A percentile compares a stretch with the other conserved stretches of the same genome.
Conservation (phyloP, 1,140 invertebrate species). For the Zaprionus inermis region DNA sequence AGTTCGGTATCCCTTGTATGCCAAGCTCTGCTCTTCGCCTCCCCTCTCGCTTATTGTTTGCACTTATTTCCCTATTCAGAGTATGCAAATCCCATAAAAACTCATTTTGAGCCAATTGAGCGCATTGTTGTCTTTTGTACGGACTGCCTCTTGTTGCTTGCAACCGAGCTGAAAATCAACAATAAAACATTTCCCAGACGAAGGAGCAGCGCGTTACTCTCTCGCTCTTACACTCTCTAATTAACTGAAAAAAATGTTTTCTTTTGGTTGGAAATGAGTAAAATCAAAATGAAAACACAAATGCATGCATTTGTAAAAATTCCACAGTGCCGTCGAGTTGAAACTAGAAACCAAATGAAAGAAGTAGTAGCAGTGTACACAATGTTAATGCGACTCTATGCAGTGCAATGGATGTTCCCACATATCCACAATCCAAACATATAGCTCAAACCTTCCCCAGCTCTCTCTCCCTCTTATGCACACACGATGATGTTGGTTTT, state of each 20-base stretch:
- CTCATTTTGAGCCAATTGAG: constrained; percentile 79
- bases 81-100: constrained; percentile 81
- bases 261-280: constrained; percentile 38
- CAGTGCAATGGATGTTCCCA: constrained; percentile 32
- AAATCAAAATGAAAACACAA: constrained; percentile 35
- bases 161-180: constrained; percentile 55
- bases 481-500: constrained; percentile 68
- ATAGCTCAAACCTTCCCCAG: background rate
- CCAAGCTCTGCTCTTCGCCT: background rate
- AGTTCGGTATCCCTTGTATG: background rate
- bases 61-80: constrained; percentile 70
- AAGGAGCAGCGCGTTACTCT: constrained; percentile 3
- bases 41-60: constrained; percentile 48
- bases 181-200: constrained; percentile 39
- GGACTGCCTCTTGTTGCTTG: constrained; percentile 35
- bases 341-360: constrained; percentile 42
- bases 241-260: constrained; percentile 67
- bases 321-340: no score
- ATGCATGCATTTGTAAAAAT: constrained; percentile 73
- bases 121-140: constrained; percentile 60
- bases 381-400: constrained; percentile 53
- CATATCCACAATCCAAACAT: constrained; percentile 36
- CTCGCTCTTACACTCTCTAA: constrained; percentile 42
- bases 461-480: constrained; percentile 1
- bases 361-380: constrained; percentile 26